Evolutionary conservation across 2,113 vertebrate species (phyloP).

Genomic region (Rhagologus leucostigma): DNA sequence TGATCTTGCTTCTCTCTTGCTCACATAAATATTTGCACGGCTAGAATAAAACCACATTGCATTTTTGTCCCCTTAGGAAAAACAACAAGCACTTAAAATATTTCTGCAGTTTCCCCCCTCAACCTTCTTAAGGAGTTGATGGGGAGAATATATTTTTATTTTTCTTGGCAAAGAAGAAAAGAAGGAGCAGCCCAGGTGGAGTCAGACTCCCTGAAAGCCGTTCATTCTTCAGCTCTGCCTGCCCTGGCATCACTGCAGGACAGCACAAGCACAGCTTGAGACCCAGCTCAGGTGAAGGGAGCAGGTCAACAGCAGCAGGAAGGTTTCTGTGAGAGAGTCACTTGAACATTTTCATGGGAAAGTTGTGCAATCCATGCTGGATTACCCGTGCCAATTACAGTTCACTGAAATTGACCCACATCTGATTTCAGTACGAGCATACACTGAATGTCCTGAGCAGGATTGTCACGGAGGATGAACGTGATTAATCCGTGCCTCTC

Average conservation of each 20-base stretch:
- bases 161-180: constrained; percentile 32
- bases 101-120: background rate
- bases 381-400: background rate
- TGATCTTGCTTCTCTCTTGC: constrained; percentile 26
- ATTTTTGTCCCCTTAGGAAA: constrained; percentile 18
- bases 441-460: background rate
- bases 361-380: background rate
- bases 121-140: background rate
- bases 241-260: background rate
- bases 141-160: constrained; percentile 25
- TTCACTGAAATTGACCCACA: background rate
- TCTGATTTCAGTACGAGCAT: background rate
- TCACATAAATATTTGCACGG: constrained; percentile 46
- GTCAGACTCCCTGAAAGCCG: background rate
- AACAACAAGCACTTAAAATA: constrained; percentile 45
- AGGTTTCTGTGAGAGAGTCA: background rate
- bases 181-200: constrained; percentile 12
- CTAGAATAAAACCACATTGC: constrained; percentile 45
- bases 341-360: background rate
- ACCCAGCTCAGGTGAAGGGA: background rate
- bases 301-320: background rate
- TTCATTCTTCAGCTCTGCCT: background rate
- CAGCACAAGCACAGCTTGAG: background rate
- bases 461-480: background rate
- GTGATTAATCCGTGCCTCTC: background rate